Base-by-base conservation (phyloP, 2,888 invertebrate genomes). In the Ophion ventricosus region DNA sequence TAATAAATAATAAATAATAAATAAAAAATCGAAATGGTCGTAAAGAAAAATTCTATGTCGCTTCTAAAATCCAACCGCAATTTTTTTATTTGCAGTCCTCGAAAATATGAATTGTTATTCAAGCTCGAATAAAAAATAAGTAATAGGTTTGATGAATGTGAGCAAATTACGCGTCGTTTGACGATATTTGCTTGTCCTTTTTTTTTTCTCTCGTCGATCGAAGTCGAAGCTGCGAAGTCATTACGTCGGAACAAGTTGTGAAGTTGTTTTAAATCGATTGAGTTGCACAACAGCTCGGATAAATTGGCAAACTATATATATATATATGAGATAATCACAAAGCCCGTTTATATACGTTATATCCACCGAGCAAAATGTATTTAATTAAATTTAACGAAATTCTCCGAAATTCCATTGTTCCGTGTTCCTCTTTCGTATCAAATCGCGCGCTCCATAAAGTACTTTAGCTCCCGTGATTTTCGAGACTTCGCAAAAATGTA, bases 331-430 rank as follows among this genome's bases (percentile, higher is more conserved):
- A 35, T 35, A 5, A 35, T 0, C 35, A 8, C 35, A 35, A 8
- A 35, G 35, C 8, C 8, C 35, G 23, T 67, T 67, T 23, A 5
- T 70, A 20, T 11, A 20, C 29, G n/a, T n/a, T n/a, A n/a, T 26
- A 70, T 70, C n/a, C 56, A 56, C n/a, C 10, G 5, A 70, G n/a
- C n/a, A 10, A 5, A 49, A 26, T 67, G 8, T 49, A n/a, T 67
- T 67, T 49, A 49, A 67, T 67, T 49, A 26, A 67, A 67, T 35
- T 35, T 35, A 35, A 35, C 35, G 35, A 29, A 29, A n/a, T 67
- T 56, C 11, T 70, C 17, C 26, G n/a, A 14, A 20, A 20, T 57
- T 70, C 11, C 29, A 20, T n/a, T 23, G 40, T 40, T 23, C 20
- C 0, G 23, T 40, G 17, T n/a, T 25, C 17, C 26, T 35, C 7